Base-by-base conservation (phyloP, 2,888 invertebrate genomes). In the Dicranocentrus wangi region DNA sequence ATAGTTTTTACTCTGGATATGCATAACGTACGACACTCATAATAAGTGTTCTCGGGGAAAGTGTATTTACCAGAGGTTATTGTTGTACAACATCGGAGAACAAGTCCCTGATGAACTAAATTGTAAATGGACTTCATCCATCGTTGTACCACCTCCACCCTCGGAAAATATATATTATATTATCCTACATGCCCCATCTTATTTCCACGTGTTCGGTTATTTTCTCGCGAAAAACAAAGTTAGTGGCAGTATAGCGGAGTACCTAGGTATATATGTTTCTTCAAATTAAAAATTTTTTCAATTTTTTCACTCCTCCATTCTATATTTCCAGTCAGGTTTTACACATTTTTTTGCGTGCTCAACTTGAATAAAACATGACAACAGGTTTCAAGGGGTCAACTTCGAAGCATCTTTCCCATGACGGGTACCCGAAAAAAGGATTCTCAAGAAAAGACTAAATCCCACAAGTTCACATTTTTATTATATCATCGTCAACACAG, bases 341-440 rank as follows among this genome's bases (percentile, higher is more conserved):
- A n/a, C n/a, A n/a, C n/a, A n/a, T n/a, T n/a, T n/a, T n/a, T n/a
- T n/a, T n/a, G n/a, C n/a, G n/a, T n/a, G n/a, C n/a, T n/a, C n/a
- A n/a, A 25, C 28, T 65, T 81, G 78, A 47, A 47, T 47, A 10
- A 47, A 10, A 15, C 3, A 47, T 47, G 10, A 75, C 82, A 82
- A 82, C 82, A 80, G 79, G 82, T 82, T 82, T 47, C 47, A 3
- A n/a, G 15, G 15, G 47, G 47, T 47, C n/a, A 47, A 47, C 47
- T 47, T 47, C 47, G 5, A 32, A 10, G 32, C 32, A 7, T 32
- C 32, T n/a, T n/a, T n/a, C n/a, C n/a, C n/a, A n/a, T n/a, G n/a
- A n/a, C n/a, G n/a, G n/a, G n/a, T n/a, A n/a, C n/a, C n/a, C n/a
- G n/a, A n/a, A n/a, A n/a, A n/a, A n/a, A n/a, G n/a, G n/a, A n/a